These are phyloP conservation scores for Athalia cordata DNA, from an alignment of 2,888 invertebrate species.

Conservation along the genomic window DNA sequence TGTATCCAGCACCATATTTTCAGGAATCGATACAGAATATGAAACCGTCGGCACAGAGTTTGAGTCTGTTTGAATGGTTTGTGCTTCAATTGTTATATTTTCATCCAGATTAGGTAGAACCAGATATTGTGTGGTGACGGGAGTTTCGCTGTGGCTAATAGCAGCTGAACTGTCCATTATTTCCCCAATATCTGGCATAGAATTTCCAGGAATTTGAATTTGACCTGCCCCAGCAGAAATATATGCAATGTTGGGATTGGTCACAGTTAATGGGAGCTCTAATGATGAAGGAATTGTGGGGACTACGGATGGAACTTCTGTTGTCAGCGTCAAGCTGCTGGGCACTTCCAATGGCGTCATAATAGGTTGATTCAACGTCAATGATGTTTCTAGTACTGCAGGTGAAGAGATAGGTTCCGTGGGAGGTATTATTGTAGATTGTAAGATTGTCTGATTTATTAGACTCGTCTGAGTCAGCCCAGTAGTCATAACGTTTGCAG, in stretches of 20 bases:
- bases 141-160: conserved; percentile 54
- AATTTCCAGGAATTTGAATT: conserved; percentile 63
- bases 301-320: conserved; percentile 71
- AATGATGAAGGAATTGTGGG: conserved; percentile 81
- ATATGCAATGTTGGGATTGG: conserved; percentile 81
- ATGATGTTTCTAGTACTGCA: conserved; percentile 84
- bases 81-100: conserved; percentile 56
- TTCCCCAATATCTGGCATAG: conserved; percentile 68
- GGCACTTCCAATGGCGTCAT: conserved; percentile 89
- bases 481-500: conserved; percentile 72
- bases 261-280: conserved; percentile 85
- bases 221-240: conserved; percentile 57
- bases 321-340: conserved; percentile 72
- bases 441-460: conserved; percentile 77
- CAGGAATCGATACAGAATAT: conserved; percentile 67
- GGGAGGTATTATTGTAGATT: conserved; percentile 75
- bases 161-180: conserved; percentile 57
- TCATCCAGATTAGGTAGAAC: conserved; percentile 62
- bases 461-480: conserved; percentile 77
- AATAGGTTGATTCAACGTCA: conserved; percentile 85
- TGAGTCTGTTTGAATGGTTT: conserved; percentile 51
- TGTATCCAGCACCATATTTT: conserved; percentile 59
- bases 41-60: conserved; percentile 58
- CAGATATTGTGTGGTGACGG: conserved; percentile 61
- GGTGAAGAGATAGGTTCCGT: conserved; percentile 76